These are phyloP conservation scores for Formica selysi DNA, from an alignment of 1,140 invertebrate genomes.

Conservation along the genomic window DNA sequence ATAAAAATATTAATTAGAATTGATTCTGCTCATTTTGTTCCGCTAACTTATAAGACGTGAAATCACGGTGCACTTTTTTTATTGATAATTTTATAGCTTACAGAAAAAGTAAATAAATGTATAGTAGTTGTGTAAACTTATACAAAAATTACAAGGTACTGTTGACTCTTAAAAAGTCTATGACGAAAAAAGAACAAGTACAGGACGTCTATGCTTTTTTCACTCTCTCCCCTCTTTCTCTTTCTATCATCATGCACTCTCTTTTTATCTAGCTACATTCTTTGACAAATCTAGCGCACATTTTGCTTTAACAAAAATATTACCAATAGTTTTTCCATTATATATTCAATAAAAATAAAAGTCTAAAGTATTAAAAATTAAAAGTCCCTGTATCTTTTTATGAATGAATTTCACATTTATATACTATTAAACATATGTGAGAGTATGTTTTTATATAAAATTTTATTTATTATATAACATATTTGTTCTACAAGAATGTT, in stretches of 20 bases:
- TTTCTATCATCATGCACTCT: neutral
- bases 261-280: neutral
- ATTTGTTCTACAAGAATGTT: neutral
- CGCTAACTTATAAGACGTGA: too few species aligned
- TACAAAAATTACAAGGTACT: neutral
- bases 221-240: neutral
- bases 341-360: neutral
- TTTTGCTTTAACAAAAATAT: constrained; percentile 10
- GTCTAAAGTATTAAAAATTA: constrained; percentile 10
- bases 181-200: neutral
- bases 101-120: neutral
- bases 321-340: neutral
- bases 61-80: neutral
- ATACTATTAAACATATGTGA: neutral
- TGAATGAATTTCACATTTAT: neutral
- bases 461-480: neutral
- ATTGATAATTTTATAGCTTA: neutral
- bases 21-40: too few species aligned
- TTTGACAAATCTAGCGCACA: constrained; percentile 8
- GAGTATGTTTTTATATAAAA: constrained; percentile 14
- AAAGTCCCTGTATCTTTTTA: constrained; percentile 2
- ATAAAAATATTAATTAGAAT: too few species aligned
- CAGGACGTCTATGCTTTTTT: neutral
- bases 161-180: neutral
- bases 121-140: neutral